Percentiles rank a stretch among this genome's conserved stretches.
phyloP scores from a whole-genome alignment of 2,113 vertebrate species.

The Rhinichthys klamathensis region DNA sequence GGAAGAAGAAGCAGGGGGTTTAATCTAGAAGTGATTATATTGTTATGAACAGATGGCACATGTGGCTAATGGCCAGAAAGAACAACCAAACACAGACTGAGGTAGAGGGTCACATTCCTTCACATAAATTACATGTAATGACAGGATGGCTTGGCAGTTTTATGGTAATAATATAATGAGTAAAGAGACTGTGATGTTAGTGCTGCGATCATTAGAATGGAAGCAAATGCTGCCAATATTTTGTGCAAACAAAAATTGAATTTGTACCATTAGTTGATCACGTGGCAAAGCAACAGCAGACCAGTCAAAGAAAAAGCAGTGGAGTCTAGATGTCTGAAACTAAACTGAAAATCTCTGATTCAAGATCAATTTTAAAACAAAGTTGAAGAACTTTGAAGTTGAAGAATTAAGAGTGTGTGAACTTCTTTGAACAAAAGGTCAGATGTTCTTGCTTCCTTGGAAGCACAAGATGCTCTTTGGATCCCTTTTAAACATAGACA shows the following conservation, averaged over 20 bases:
- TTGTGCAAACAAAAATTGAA: not conserved
- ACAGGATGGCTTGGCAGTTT: not conserved
- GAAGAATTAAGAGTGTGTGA: not conserved
- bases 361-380: not conserved
- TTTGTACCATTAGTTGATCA: not conserved
- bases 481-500: no score
- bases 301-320: not conserved
- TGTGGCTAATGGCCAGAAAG: slow-evolving; percentile 46
- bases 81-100: not conserved
- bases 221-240: not conserved
- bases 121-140: slow-evolving; percentile 7
- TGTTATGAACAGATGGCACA: slow-evolving; percentile 58
- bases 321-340: not conserved
- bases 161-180: slow-evolving; percentile 28
- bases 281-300: not conserved
- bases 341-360: not conserved
- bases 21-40: slow-evolving; percentile 47
- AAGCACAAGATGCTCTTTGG: no score
- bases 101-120: slow-evolving; percentile 28
- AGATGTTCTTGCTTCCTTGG: no score
- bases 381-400: not conserved
- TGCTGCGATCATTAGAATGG: not conserved
- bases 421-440: no score
- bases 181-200: not conserved
- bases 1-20: slow-evolving; percentile 11